Base-by-base conservation (phyloP, 2,888 invertebrate genomes). In the Drosophila nigricruria region DNA sequence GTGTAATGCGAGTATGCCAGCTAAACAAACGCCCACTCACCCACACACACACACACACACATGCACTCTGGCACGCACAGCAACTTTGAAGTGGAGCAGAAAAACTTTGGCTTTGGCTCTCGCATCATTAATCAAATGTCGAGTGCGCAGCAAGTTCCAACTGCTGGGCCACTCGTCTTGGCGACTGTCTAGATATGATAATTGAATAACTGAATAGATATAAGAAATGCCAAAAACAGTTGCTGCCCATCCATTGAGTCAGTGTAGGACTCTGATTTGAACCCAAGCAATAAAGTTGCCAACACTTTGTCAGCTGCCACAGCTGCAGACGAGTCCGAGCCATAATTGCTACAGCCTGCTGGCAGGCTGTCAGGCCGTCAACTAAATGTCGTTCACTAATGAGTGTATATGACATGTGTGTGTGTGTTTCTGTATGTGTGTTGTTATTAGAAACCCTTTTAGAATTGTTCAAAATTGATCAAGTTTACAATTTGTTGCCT, bases 71-170 rank as follows among this genome's bases (percentile, higher is more conserved):
- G 27, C 32, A 70, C 40, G 38, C 59, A 47, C 25, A 57, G 54
- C 40, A 63, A 63, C 59, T 76, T 57, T 71, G 49, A 77, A 76
- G 81, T 77, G 77, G 71, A 62, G 71, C 56, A 59, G 63, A 63
- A 69, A 76, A 83, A 78, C 49, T 66, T 72, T 68, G 53, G 61
- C 67, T 42, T 38, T 54, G 42, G 54, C 57, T 54, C 42, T 54
- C 42, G 49, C 65, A 81, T 81, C 88, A 86, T 82, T 82, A 82
- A 82, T 82, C 82, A 82, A 79, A 71, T 66, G 72, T 76, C 65
- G 61, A 85, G 84, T 68, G 50, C 66, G 70, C 62, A 34, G 59
- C 45, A 54, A 65, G 40, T 42, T 53, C 9, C 23, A 34, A 20
- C 32, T 23, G 34, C 23, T 20, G 30, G 14, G 12, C 27, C 20